Percentiles rank a stretch among this genome's conserved stretches.
phyloP scores from a whole-genome alignment of 1,140 invertebrate genomes.

The Patella vulgata region DNA sequence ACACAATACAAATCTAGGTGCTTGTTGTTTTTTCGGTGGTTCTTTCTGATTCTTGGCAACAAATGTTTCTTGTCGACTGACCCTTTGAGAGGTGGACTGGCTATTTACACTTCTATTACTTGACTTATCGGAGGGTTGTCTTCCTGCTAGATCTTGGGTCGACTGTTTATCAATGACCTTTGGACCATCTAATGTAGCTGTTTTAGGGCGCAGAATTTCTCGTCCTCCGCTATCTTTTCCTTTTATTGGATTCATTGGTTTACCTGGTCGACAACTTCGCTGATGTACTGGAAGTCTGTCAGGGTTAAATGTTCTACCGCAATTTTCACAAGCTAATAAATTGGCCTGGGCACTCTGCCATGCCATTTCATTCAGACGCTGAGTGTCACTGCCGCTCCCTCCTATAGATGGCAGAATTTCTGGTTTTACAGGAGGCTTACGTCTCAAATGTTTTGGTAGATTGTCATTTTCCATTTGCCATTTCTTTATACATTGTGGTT shows the following conservation, averaged over 20 bases:
- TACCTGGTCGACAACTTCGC: conserved; percentile 71
- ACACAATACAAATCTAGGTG: conserved; percentile 71
- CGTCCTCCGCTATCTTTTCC: conserved; percentile 5
- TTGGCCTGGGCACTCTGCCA: conserved; percentile 68
- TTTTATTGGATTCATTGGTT: conserved; percentile 27
- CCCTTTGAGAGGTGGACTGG: not conserved
- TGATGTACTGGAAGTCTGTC: conserved; percentile 77
- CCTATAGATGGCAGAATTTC: conserved; percentile 50
- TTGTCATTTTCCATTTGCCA: conserved; percentile 78
- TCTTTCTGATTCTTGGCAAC: conserved; percentile 40
- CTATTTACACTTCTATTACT: not conserved
- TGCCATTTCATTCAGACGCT: conserved; percentile 61
- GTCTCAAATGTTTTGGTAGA: conserved; percentile 71
- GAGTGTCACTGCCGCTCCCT: conserved; percentile 31
- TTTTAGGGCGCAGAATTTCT: conserved; percentile 25
- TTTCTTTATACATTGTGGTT: conserved; percentile 81
- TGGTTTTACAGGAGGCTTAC: conserved; percentile 74
- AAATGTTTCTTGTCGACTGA: conserved; percentile 33
- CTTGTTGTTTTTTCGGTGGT: conserved; percentile 25
- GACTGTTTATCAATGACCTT: conserved; percentile 25
- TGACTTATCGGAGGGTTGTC: not conserved
- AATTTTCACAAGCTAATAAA: conserved; percentile 74
- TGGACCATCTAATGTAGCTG: conserved; percentile 34
- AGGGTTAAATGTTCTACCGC: conserved; percentile 76
- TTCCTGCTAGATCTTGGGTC: conserved; percentile 3